Evolutionary conservation across 2,797 vertebrate genomes (phyloP).

Genomic region (Margarornis squamiger): DNA sequence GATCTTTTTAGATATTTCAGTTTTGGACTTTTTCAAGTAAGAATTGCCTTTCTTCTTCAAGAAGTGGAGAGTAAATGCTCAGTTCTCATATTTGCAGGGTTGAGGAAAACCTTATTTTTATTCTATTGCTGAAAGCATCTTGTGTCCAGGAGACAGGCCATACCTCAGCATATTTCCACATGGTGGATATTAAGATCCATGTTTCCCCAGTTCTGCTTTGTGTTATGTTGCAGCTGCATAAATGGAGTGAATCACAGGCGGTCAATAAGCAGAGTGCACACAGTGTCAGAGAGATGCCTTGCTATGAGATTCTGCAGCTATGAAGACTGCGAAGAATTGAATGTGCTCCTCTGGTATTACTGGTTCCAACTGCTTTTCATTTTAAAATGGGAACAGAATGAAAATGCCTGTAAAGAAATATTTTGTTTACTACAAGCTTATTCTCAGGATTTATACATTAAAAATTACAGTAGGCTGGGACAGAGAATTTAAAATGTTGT

Average conservation of each 20-base stretch:
- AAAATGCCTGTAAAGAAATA: background rate
- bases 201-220: background rate
- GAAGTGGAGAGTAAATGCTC: background rate
- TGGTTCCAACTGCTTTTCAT: background rate
- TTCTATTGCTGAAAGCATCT: background rate
- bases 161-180: background rate
- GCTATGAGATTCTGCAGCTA: background rate
- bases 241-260: background rate
- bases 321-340: background rate
- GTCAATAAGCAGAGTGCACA: background rate
- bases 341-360: background rate
- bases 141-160: background rate
- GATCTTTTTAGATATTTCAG: background rate
- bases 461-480: background rate
- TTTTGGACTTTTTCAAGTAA: background rate
- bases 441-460: background rate
- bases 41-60: background rate
- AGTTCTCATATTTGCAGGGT: background rate
- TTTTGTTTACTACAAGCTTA: background rate
- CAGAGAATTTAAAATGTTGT: background rate
- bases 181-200: background rate
- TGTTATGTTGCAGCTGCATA: background rate
- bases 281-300: background rate
- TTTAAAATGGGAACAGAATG: background rate
- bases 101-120: background rate